Evolutionary conservation across 2,113 vertebrate species (phyloP).

Genomic region (Aplodontia rufa): DNA sequence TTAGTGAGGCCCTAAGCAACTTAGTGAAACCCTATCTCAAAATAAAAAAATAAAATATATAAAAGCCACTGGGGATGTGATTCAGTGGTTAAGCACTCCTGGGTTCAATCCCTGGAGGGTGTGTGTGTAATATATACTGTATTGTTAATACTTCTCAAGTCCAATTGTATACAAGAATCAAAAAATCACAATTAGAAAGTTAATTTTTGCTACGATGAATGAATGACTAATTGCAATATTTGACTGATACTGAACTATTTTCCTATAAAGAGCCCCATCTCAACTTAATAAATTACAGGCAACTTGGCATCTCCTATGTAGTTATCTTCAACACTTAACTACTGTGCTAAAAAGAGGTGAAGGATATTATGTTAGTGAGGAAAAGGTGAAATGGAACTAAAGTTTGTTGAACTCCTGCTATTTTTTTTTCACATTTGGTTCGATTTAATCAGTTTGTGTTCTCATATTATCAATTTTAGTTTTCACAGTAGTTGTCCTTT

Average conservation of each 20-base stretch:
- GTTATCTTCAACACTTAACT: background rate
- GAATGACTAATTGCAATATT: background rate
- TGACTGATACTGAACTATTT: background rate
- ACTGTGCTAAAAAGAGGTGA: background rate
- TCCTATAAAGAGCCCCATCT: background rate
- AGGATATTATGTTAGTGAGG: background rate
- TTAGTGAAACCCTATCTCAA: too few relatives aligned
- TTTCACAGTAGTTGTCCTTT: background rate
- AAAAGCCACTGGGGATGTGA: too few relatives aligned
- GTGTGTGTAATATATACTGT: too few relatives aligned
- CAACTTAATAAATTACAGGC: background rate
- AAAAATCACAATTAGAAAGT: conserved; percentile 11
- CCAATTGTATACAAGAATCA: background rate
- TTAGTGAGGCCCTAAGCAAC: too few relatives aligned
- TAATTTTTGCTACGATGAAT: background rate
- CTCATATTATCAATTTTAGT: background rate
- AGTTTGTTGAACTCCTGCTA: background rate
- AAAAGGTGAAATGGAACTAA: background rate
- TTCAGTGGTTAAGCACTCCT: too few relatives aligned
- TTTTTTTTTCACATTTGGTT: background rate
- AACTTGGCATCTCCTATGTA: background rate
- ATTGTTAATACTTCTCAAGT: background rate
- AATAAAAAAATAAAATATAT: too few relatives aligned
- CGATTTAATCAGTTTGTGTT: background rate
- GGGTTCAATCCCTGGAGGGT: too few relatives aligned